Base-by-base conservation (phyloP, 2,888 invertebrate genomes). In the Drosophila leonis region DNA sequence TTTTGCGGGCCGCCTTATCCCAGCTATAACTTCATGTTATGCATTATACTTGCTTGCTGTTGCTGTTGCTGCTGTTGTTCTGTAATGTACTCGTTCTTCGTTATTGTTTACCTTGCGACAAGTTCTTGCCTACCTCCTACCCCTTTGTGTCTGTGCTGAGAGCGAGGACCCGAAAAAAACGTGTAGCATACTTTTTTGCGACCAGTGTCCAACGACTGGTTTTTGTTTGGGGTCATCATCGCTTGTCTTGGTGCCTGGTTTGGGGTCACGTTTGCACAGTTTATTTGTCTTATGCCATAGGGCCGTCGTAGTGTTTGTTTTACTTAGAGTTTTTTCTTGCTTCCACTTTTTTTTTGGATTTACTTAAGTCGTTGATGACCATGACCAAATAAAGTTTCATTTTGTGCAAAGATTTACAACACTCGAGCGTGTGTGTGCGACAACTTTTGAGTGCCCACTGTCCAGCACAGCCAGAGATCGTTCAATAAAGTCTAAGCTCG, bases 331-430 rank as follows among this genome's bases (percentile, higher is more conserved):
- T 10, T 2, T 27, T 8, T 27, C 6, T 4, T n/a, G 15, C 2
- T 27, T 13, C 13, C 24, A 2, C 1, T 9, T 9, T n/a, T 18
- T 49, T 49, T 84, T 88, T 76, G 81, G 89, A 87, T 87, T 88
- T 88, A 88, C 84, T 87, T 80, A 84, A 87, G 87, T 87, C 87
- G 79, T 77, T 86, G 89, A 86, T 84, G 89, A 84, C 86, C 86
- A 84, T 86, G 89, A 88, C 86, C 88, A 86, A 86, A 86, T 88
- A 86, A 88, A 88, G 87, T 86, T 86, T 86, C 83, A 83, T 85
- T 88, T 78, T 86, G 74, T 78, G 80, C 83, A 69, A 88, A 83
- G 87, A 88, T 88, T 86, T 86, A 86, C 88, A 88, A 39, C 85
- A 86, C 83, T 88, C 70, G 83, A 86, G 86, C 88, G 86, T 88